These are phyloP conservation scores for Drosophila picticornis DNA, from an alignment of 2,888 invertebrate species.

Conservation along the genomic window DNA sequence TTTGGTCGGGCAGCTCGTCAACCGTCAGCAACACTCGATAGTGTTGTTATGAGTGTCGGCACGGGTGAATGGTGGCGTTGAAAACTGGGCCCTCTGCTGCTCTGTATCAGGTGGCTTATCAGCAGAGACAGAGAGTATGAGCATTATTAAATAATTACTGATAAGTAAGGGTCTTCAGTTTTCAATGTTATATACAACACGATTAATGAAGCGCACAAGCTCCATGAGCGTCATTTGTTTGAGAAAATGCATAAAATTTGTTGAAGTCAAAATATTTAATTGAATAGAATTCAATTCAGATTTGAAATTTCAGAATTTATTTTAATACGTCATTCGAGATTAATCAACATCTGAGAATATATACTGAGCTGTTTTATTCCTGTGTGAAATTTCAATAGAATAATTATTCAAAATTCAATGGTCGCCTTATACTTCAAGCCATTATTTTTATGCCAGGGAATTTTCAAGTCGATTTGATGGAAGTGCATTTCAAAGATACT, in stretches of 20 bases:
- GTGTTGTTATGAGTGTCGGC: conserved; percentile 40
- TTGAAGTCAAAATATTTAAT: neutral
- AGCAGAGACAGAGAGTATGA: conserved; percentile 50
- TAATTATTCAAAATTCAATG: neutral
- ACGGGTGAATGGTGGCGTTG: conserved; percentile 29
- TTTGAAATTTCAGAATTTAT: neutral
- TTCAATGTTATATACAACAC: conserved; percentile 39
- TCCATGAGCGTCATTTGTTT: conserved; percentile 2
- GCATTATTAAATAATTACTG: conserved; percentile 61
- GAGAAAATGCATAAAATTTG: neutral
- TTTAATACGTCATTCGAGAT: neutral
- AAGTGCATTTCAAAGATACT: neutral
- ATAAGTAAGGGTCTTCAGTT: conserved; percentile 57
- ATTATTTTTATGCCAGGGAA: neutral
- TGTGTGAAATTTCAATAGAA: neutral
- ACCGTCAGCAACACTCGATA: conserved; percentile 54
- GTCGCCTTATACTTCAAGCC: neutral
- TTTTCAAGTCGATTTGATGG: neutral
- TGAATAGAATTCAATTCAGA: neutral
- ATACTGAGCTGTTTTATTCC: neutral
- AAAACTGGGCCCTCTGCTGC: conserved; percentile 24
- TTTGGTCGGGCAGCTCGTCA: conserved; percentile 38
- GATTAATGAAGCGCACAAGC: conserved; percentile 20
- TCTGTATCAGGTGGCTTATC: conserved; percentile 54
- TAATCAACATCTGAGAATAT: neutral